phyloP scores from a whole-genome alignment of 1,140 invertebrate species.

The Protaetia brevitarsis region DNA sequence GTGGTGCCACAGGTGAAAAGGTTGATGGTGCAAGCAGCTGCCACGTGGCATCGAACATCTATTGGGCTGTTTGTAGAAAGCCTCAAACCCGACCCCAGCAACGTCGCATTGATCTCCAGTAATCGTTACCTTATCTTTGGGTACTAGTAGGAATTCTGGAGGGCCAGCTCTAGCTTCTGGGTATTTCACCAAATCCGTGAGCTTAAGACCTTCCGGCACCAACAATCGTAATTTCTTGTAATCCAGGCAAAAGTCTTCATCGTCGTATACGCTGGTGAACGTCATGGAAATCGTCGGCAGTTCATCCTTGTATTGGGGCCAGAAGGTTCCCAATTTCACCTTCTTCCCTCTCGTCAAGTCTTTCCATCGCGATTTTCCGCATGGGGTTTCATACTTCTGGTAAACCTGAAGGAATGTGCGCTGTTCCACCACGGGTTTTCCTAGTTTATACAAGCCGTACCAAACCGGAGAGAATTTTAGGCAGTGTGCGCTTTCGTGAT shows the following conservation, averaged over 20 bases:
- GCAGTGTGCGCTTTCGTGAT: conserved; percentile 54
- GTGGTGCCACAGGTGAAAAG: conserved; percentile 49
- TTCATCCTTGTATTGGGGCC: conserved; percentile 27
- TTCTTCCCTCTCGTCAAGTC: conserved; percentile 45
- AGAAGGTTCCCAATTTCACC: conserved; percentile 36
- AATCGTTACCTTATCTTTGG: conserved; percentile 42
- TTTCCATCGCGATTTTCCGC: conserved; percentile 45
- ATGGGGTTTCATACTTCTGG: conserved; percentile 44
- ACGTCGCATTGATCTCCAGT: conserved; percentile 51
- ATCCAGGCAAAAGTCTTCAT: conserved; percentile 21
- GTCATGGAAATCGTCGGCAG: conserved; percentile 28
- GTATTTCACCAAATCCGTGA: conserved; percentile 35
- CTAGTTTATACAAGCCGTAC: conserved; percentile 52
- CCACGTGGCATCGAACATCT: conserved; percentile 47
- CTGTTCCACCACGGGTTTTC: conserved; percentile 47
- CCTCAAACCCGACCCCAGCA: conserved; percentile 52
- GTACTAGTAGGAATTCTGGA: conserved; percentile 49
- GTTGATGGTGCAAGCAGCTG: conserved; percentile 53
- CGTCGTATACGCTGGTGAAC: conserved; percentile 25
- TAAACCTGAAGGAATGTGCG: conserved; percentile 48
- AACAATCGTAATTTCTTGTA: conserved; percentile 38
- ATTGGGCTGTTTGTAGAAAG: conserved; percentile 51
- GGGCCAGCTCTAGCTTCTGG: conserved; percentile 44
- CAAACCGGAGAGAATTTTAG: conserved; percentile 54
- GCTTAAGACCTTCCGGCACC: conserved; percentile 42